phyloP scores from a whole-genome alignment of 1,140 invertebrate genomes.

The Drosophila kanapiae region DNA sequence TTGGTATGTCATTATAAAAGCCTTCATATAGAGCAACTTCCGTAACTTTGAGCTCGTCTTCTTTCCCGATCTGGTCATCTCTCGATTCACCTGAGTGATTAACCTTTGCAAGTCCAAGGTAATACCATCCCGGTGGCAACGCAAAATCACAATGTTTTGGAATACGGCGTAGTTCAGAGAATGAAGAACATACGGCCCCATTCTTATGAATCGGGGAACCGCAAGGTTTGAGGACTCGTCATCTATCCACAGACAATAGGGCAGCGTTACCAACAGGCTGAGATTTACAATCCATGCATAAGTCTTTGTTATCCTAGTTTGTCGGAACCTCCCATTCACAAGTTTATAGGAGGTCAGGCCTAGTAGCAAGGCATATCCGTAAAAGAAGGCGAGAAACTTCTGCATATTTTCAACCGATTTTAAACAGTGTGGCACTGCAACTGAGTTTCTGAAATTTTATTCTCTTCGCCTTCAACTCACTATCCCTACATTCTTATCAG shows the following conservation, averaged over 20 bases:
- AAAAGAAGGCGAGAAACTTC: background rate
- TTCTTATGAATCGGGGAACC: background rate
- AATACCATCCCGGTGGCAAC: background rate
- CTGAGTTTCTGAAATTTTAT: background rate
- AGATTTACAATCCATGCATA: background rate
- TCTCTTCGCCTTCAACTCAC: background rate
- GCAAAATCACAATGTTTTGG: background rate
- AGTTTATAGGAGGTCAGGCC: background rate
- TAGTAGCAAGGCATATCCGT: background rate
- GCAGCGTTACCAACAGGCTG: background rate
- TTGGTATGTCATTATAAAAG: background rate
- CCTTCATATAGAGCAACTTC: background rate
- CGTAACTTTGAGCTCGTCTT: background rate
- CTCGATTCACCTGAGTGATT: background rate
- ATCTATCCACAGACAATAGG: background rate
- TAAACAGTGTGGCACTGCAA: background rate
- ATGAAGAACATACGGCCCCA: background rate
- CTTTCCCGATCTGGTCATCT: background rate
- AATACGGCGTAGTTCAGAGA: background rate
- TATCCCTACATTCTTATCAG: background rate
- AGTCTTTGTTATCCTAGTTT: background rate
- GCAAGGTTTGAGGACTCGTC: background rate
- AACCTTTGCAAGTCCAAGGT: background rate
- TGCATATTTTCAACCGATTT: constrained; percentile 1
- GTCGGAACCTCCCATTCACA: background rate